Evolutionary conservation across 2,797 vertebrate genomes (phyloP), one percentile per base, ranked within the genome.

Genomic region (Myotis myotis): DNA sequence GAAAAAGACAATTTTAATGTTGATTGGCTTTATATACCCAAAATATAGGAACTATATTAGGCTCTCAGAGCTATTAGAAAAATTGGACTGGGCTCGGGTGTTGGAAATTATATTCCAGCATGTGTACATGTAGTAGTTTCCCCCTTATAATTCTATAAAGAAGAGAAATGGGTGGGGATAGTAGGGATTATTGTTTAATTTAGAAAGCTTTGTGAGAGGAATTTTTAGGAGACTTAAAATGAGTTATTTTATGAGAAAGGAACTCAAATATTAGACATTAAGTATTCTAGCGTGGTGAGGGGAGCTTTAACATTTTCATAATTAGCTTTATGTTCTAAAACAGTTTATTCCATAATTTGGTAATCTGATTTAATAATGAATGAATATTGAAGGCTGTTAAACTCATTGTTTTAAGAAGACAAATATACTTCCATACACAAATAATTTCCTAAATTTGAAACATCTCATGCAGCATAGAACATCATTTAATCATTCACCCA

Each of bases 181-280:
- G n/a, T 57, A 66, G 20, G 74, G 94, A 96, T 96, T 97, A 96
- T 60, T 91, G 70, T 95, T 97, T 95, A 97, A 95, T 96, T 96
- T 95, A 95, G 94, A 80, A 95, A 95, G 87, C 85, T 84, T 95
- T 95, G 75, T 83, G 86, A 82, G 91, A 96, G 79, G 83, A 90
- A 96, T 64, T 95, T 96, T 95, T 90, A 90, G 85, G 89, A 95
- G 75, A 90, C 75, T 97, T 95, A 93, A 87, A 94, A 82, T 78
- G 51, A 83, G 82, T 92, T 95, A 96, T 33, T 82, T 96, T 95
- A 6, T 71, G 13, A 95, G 92, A 84, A 96, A 89, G 84, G 68
- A 89, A 75, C 0, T 5, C 0, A 3, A 96, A 66, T 49, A 81
- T 0, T 41, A 85, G 94, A 96, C 95, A 66, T 25, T 93, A 94